Percentiles rank a stretch among this genome's conserved stretches.
Conservation (phyloP, 2,888 invertebrate species). For the Drosophila sordidula region DNA sequence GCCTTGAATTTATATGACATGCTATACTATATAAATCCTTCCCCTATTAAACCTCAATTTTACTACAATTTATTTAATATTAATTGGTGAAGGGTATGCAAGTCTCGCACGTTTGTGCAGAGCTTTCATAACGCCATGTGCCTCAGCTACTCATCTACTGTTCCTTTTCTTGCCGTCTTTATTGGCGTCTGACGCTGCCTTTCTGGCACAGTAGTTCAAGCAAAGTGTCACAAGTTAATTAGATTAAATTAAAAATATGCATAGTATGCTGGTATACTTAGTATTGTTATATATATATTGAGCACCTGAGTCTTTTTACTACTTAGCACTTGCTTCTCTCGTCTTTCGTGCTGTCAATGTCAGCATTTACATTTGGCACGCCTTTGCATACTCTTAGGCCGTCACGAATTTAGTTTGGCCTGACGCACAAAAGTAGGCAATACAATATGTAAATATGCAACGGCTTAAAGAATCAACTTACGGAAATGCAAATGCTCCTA, state of each 20-base stretch:
- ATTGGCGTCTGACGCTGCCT: slow-evolving; percentile 23
- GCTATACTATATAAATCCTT: too few species aligned
- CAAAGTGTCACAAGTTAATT: slow-evolving; percentile 78
- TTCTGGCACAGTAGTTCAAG: slow-evolving; percentile 77
- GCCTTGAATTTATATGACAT: too few species aligned
- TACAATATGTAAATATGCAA: background rate
- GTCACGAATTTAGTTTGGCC: slow-evolving; percentile 5
- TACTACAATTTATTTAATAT: background rate
- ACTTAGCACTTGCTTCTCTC: slow-evolving; percentile 13
- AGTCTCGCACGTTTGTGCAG: background rate
- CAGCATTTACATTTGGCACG: slow-evolving; percentile 45
- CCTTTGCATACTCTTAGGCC: slow-evolving; percentile 70
- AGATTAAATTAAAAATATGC: slow-evolving; percentile 68
- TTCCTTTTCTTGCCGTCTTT: slow-evolving; percentile 9
- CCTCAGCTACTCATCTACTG: background rate
- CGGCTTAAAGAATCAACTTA: too few species aligned
- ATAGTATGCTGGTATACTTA: slow-evolving; percentile 24
- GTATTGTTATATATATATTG: slow-evolving; percentile 44
- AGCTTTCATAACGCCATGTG: background rate
- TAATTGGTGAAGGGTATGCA: background rate
- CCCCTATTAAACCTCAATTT: too few species aligned
- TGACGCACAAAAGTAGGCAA: slow-evolving; percentile 65
- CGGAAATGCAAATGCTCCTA: too few species aligned
- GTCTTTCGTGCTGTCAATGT: slow-evolving; percentile 72
- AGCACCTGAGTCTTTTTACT: slow-evolving; percentile 27